A percentile compares a stretch with the other conserved stretches of the same genome.
Conservation (phyloP, 2,797 vertebrate species). For the Mormyrops boulengeri region DNA sequence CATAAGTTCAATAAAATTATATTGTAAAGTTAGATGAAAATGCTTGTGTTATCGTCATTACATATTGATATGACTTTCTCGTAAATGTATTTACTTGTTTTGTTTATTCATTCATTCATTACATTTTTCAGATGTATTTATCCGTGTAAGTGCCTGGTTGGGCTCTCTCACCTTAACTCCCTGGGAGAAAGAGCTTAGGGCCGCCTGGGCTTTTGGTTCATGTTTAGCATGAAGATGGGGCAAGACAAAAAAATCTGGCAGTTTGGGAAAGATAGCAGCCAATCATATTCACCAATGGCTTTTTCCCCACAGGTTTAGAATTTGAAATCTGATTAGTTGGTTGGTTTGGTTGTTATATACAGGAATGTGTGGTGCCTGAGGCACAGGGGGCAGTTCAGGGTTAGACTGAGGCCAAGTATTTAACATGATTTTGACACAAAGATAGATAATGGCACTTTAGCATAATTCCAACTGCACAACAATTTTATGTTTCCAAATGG, state of each 20-base stretch:
- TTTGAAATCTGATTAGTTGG: not conserved
- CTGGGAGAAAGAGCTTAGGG: not conserved
- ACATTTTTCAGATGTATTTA: not conserved
- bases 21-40: not conserved
- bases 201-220: not conserved
- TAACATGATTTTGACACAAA: not conserved
- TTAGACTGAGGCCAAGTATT: not conserved
- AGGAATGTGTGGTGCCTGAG: not conserved
- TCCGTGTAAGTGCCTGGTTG: not conserved
- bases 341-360: not conserved
- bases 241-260: not conserved
- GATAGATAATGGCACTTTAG: not conserved
- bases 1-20: not conserved
- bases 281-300: not conserved
- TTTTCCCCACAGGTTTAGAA: not conserved
- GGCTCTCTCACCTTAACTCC: not conserved
- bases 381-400: not conserved
- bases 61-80: not conserved
- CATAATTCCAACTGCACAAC: not conserved
- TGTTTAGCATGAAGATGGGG: not conserved
- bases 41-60: not conserved
- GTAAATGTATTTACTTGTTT: not conserved
- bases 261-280: not conserved
- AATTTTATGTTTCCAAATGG: not conserved
- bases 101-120: not conserved